A percentile compares a stretch with the other conserved stretches of the same genome.
Evolutionary conservation across 2,113 vertebrate species (phyloP).

Genomic region (Zootoca vivipara): DNA sequence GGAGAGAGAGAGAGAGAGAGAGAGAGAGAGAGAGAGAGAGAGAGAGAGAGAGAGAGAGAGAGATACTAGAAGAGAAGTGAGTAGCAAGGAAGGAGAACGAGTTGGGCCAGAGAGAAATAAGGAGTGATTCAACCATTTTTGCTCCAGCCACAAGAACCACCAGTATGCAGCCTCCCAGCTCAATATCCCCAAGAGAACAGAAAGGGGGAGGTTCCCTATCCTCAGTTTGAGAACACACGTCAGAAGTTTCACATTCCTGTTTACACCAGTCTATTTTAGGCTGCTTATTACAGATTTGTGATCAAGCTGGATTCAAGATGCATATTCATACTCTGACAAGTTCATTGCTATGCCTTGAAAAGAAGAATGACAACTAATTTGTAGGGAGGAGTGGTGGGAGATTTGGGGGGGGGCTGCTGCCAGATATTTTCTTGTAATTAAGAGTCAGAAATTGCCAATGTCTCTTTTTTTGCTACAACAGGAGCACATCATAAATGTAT

Average conservation of each 20-base stretch:
- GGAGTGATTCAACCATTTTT: no score
- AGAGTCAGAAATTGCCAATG: conserved; percentile 48
- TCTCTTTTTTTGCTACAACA: conserved; percentile 50
- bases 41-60: no score
- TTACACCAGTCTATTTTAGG: conserved; percentile 50
- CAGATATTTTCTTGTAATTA: conserved; percentile 62
- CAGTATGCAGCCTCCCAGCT: no score
- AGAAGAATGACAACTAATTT: conserved; percentile 49
- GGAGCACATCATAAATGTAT: conserved; percentile 45
- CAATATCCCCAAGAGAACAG: no score
- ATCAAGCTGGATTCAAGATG: conserved; percentile 62
- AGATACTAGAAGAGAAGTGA: no score
- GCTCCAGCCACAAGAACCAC: no score
- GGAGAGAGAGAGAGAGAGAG: no score
- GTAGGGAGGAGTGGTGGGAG: not conserved
- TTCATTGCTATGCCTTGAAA: conserved; percentile 43
- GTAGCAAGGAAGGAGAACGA: no score
- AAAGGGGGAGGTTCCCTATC: no score
- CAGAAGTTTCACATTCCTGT: conserved; percentile 39
- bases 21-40: no score
- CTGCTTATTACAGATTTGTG: conserved; percentile 42
- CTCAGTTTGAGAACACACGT: conserved; percentile 10
- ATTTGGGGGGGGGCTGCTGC: not conserved
- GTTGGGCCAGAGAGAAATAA: no score
- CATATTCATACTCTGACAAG: conserved; percentile 34